Percentiles rank a stretch among this genome's conserved stretches.
Conservation (phyloP, 2,113 vertebrate species). For the Sphaerodactylus townsendi region DNA sequence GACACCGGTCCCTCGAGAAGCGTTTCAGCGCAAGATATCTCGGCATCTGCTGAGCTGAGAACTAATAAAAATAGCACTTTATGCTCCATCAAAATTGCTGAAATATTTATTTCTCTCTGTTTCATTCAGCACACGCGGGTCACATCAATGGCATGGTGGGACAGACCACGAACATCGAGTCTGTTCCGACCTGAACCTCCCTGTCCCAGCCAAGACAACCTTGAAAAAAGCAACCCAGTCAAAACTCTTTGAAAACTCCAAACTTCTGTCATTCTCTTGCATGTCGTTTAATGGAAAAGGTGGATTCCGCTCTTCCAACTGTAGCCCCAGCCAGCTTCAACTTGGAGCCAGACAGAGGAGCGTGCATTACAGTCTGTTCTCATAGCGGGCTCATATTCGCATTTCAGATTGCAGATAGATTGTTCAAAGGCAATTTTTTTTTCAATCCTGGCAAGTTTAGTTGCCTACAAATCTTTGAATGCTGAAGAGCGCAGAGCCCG, state of each 20-base stretch:
- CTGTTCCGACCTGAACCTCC: background rate
- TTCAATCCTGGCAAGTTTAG: background rate
- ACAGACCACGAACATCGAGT: background rate
- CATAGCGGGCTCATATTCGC: background rate
- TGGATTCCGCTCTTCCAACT: background rate
- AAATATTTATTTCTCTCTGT: background rate
- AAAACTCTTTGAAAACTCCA: background rate
- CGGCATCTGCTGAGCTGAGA: background rate
- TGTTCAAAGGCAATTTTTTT: slow-evolving; percentile 14
- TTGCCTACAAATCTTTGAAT: background rate
- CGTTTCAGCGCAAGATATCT: background rate
- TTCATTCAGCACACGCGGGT: background rate
- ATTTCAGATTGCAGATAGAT: background rate
- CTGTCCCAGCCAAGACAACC: background rate
- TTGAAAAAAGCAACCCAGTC: background rate
- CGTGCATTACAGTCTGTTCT: slow-evolving; percentile 1
- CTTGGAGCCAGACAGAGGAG: background rate
- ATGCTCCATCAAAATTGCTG: background rate
- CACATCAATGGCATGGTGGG: background rate
- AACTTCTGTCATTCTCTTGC: background rate
- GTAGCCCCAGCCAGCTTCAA: background rate
- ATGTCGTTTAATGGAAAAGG: background rate
- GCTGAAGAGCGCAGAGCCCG: background rate
- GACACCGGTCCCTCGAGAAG: background rate
- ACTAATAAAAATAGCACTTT: background rate